phyloP scores from a whole-genome alignment of 1,140 invertebrate genomes.

The Archivesica marissinica region DNA sequence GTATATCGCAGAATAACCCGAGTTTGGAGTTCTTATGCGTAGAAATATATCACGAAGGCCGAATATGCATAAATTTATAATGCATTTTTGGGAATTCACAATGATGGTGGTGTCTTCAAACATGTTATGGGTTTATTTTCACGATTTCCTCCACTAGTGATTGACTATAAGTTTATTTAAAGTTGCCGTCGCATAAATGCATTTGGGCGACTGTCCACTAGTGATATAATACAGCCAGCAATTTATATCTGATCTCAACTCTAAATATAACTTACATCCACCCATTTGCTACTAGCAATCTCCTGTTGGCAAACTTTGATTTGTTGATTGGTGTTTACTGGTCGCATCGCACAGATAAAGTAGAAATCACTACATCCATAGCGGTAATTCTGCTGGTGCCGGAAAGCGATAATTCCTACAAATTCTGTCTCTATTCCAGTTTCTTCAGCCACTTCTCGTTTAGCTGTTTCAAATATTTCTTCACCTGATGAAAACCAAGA shows the following conservation, averaged over 20 bases:
- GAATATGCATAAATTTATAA: neutral
- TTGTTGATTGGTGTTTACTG: conserved; percentile 85
- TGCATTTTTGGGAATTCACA: neutral
- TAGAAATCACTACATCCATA: conserved; percentile 95
- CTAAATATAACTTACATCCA: conserved; percentile 83
- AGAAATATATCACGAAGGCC: no score
- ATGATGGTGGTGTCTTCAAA: neutral
- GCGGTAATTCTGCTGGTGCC: conserved; percentile 88
- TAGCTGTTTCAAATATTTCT: conserved; percentile 90
- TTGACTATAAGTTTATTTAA: no score
- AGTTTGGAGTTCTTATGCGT: no score
- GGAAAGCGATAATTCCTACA: conserved; percentile 89
- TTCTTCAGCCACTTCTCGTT: conserved; percentile 95
- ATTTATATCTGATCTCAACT: neutral
- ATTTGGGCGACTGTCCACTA: no score
- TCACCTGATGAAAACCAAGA: conserved; percentile 87
- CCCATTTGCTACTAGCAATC: conserved; percentile 92
- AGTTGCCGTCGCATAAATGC: no score
- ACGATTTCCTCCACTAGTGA: neutral
- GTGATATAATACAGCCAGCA: neutral
- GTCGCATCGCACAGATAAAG: conserved; percentile 89
- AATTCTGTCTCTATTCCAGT: conserved; percentile 92
- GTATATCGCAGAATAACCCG: no score
- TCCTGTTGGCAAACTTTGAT: conserved; percentile 90
- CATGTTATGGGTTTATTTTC: neutral